Base-by-base conservation (phyloP, 2,113 vertebrate species). In the Toxotes chatareus region DNA sequence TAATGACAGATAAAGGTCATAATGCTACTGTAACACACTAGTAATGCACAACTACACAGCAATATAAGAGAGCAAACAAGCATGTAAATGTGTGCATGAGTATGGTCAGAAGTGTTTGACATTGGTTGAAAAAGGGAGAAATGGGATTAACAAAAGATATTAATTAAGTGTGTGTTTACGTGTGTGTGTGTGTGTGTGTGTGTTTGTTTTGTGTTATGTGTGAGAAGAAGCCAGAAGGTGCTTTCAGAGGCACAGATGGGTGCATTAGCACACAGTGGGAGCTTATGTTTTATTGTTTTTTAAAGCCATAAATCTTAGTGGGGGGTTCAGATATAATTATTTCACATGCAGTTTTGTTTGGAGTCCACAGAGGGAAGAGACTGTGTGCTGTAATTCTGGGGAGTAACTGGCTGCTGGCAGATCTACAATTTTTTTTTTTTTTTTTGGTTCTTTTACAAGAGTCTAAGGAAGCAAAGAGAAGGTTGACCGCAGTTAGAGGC, bases 271-370 rank as follows among this genome's bases (percentile, higher is more conserved):
- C 72, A 67, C 56, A 80, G 62, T 65, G 8, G 55, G 83, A 76
- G 62, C 51, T 85, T 70, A 72, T 75, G 65, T 57, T 86, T 82
- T 23, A 3, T 42, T 46, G 19, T n/a, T 72, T 55, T 79, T 60
- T 67, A 31, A 40, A 64, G 32, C 49, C 44, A 59, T 73, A 16
- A 63, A 49, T 84, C 73, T 59, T 81, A 8, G 34, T 8, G 11
- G 63, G 73, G 32, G 76, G 77, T 71, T 84, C 31, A 70, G 55
- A 68, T 82, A 62, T 80, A 67, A 76, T 78, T 80, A 84, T 80
- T 84, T 75, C 3, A 6, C 47, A 38, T 74, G 64, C 21, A 63
- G 38, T 69, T 88, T 85, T 69, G 55, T 36, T 78, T 72, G n/a
- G 16, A 69, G 31, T 71, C 56, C 59, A 55, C n/a, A 23, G 49